Evolutionary conservation across 2,888 invertebrate species (phyloP), one percentile per base, ranked within the genome.

Genomic region (Drosophila histrio): DNA sequence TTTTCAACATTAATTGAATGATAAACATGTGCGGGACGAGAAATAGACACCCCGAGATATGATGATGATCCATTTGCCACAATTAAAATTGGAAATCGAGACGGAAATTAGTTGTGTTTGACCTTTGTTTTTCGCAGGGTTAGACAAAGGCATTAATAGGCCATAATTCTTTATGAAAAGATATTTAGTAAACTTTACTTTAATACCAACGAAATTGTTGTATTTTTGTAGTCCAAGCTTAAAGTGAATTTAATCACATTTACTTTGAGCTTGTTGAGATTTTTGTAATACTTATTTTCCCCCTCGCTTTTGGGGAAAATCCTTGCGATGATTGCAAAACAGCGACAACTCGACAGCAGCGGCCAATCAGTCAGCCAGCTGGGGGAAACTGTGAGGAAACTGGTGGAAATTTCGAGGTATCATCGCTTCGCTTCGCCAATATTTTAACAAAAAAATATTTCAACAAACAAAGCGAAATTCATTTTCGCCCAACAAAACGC

Each of bases 391-490:
- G 46, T 8, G 9, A 11, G 13, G 26, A 52, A 44, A 44, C 13
- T 19, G 19, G 3, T 9, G 15, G 28, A 41, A 46, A 53, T 3
- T 11, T 17, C 22, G 8, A 2, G 52, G 28, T 24, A 41, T 28
- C 26, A 39, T 19, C 13, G 47, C 22, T 1, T 21, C 13, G 43
- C 47, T 53, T 59, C 32, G 67, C 79, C 86, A 88, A 82, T 87
- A 87, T 82, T 86, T 82, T 84, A 65, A 58, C 57, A 17, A 28
- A 56, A 44, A 63, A 67, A 77, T 79, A 78, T 87, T 79, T 75
- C 61, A 75, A 73, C 88, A 84, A 87, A 88, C 82, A 88, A 81
- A 79, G 80, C 72, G 75, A 80, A 87, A 85, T 85, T 82, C 76
- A 82, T 80, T 84, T 89, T 76, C 50, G 32, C 43, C 11, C 46